Evolutionary conservation across 1,140 invertebrate species (phyloP), one percentile per base, ranked within the genome.

Genomic region (Drosophila erecta): DNA sequence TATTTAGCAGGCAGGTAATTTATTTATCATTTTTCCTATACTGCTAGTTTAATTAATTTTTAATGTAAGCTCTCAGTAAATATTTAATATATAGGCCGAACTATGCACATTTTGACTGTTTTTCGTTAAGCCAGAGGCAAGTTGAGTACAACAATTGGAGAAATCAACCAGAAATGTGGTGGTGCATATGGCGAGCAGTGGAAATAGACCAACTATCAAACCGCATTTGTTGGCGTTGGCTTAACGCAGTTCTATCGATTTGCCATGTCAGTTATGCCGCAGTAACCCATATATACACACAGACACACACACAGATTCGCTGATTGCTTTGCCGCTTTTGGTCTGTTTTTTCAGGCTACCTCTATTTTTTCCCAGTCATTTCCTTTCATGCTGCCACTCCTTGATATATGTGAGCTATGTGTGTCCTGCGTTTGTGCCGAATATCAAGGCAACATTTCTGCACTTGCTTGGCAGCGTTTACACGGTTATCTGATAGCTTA

Each of bases 401-500:
- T 70, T 70, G 79, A 50, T 67, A 60, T 55, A 49, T 41, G 35
- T 44, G 38, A 33, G 7, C 30, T 11, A 44, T 44, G 46, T 57
- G 27, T 47, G 53, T 58, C 33, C 33, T 37, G 41, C 43, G 41
- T 35, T 27, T 43, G 11, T 58, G 27, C 38, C 61, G 12, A 71
- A 78, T 66, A 75, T 62, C 57, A 71, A 75, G 69, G 73, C 56
- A 59, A 64, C 62, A 57, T 37, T 40, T 44, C 24, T 54, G 61
- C 49, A 57, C 60, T 53, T 75, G 71, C 56, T 40, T 37, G 54
- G 58, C 71, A 59, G 75, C 71, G 75, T 79, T 79, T 87, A 76
- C 65, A 79, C 58, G 66, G 71, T 76, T 72, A 79, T 79, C 79
- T 76, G 70, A 83, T 89, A 79, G 81, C 71, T 83, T 83, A 79